Evolutionary conservation across 2,113 vertebrate species (phyloP).

Genomic region (Osmerus mordax): DNA sequence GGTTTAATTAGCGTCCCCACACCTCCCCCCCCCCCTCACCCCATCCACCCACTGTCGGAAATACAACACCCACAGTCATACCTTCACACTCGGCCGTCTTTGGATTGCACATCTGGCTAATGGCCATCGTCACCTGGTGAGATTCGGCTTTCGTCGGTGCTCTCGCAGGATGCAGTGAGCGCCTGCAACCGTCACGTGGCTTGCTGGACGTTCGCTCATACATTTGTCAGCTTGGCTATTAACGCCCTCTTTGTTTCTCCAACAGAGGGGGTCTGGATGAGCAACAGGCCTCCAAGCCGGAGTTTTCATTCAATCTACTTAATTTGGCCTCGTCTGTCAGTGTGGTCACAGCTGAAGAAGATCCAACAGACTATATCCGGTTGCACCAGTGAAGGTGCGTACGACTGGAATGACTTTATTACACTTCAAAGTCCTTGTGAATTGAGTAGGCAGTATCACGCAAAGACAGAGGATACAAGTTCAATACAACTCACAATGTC

Average conservation of each 20-base stretch:
- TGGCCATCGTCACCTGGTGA: too few relatives aligned
- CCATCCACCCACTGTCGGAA: background rate
- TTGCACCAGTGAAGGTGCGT: too few relatives aligned
- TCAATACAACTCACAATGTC: background rate
- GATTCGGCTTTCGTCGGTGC: too few relatives aligned
- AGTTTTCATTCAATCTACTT: background rate
- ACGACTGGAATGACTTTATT: too few relatives aligned
- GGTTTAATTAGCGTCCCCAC: constrained; percentile 19
- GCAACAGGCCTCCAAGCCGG: background rate
- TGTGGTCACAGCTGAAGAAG: too few relatives aligned
- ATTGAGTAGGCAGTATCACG: too few relatives aligned
- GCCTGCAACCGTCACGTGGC: constrained; percentile 15
- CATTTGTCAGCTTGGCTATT: constrained; percentile 12
- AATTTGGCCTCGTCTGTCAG: background rate
- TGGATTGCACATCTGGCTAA: too few relatives aligned
- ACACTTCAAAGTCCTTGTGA: too few relatives aligned
- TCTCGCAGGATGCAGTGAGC: constrained; percentile 2
- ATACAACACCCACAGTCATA: background rate
- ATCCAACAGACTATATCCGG: too few relatives aligned
- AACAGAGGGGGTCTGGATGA: background rate
- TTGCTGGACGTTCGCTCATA: background rate
- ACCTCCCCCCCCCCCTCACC: background rate
- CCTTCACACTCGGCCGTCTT: too few relatives aligned
- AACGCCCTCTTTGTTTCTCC: constrained; percentile 7
- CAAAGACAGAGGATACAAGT: background rate